A percentile compares a stretch with the other conserved stretches of the same genome.
Evolutionary conservation across 2,797 vertebrate genomes (phyloP).

Genomic region (Pterois miles): DNA sequence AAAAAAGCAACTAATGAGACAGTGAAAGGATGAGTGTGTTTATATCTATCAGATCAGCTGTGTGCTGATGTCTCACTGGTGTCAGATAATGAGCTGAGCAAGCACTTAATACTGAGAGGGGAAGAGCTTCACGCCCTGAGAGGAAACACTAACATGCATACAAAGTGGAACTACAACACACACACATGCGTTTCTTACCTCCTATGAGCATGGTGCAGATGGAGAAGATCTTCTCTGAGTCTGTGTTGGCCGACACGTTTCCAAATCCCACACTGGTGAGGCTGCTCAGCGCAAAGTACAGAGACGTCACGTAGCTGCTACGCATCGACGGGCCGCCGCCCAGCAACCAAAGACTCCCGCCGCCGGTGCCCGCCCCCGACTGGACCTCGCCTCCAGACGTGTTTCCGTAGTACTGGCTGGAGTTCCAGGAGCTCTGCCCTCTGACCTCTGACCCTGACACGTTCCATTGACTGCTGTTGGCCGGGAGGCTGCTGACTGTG

Average conservation of each 20-base stretch:
- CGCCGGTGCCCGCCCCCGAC: constrained; percentile 9
- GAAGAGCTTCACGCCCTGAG: not conserved
- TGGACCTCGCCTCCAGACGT: constrained; percentile 25
- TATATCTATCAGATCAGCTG: not conserved
- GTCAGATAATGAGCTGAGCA: constrained; percentile 17
- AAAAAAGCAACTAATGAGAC: not conserved
- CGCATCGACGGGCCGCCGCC: constrained; percentile 88
- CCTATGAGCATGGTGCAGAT: constrained; percentile 98
- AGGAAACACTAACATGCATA: not conserved
- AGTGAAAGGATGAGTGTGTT: not conserved
- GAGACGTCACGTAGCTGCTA: constrained; percentile 91
- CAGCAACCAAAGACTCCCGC: constrained; percentile 43
- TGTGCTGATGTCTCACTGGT: not conserved
- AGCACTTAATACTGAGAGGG: constrained; percentile 1
- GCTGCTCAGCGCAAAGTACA: constrained; percentile 94
- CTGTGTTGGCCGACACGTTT: constrained; percentile 92
- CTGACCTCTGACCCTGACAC: constrained; percentile 50
- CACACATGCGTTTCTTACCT: constrained; percentile 70
- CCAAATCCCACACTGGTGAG: constrained; percentile 94
- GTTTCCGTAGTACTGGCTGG: constrained; percentile 75
- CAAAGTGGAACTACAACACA: not conserved
- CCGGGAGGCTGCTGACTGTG: constrained; percentile 31
- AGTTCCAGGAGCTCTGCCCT: constrained; percentile 70
- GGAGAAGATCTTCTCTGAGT: constrained; percentile 97
- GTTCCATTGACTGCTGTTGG: constrained; percentile 72